phyloP scores from a whole-genome alignment of 2,888 invertebrate species.

The Melieria crassipennis region DNA sequence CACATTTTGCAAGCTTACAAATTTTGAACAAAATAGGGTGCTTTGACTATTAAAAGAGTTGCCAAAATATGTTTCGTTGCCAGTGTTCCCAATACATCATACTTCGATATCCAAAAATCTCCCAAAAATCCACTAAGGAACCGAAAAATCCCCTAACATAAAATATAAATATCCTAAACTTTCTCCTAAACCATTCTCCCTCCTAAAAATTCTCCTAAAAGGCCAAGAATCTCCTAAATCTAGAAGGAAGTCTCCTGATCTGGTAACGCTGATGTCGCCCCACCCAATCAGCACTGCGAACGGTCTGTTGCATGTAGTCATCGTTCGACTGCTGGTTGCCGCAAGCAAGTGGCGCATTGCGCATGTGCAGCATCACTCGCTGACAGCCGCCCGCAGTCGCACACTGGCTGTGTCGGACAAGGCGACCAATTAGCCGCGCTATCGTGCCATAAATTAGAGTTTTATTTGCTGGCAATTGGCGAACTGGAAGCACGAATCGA shows the following conservation, averaged over 20 bases:
- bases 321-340: neutral
- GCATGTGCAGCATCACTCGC: neutral
- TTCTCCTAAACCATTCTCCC: too few species aligned
- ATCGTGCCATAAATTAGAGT: slow-evolving; percentile 36
- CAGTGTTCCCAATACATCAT: too few species aligned
- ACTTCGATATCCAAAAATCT: slow-evolving; percentile 28
- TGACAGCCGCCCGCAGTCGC: neutral
- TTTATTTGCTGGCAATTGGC: slow-evolving; percentile 30
- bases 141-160: neutral
- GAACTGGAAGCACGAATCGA: too few species aligned
- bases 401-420: neutral
- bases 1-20: too few species aligned
- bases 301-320: too few species aligned
- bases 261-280: neutral
- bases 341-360: neutral
- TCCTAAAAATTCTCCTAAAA: too few species aligned
- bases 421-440: slow-evolving; percentile 32
- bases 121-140: slow-evolving; percentile 23
- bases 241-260: neutral
- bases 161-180: too few species aligned
- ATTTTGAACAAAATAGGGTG: too few species aligned
- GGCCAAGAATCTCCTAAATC: too few species aligned
- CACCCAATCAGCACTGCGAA: too few species aligned
- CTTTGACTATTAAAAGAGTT: too few species aligned
- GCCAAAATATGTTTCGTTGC: too few species aligned